Evolutionary conservation across 2,888 invertebrate species (phyloP).

Genomic region (Tinea pellionella): DNA sequence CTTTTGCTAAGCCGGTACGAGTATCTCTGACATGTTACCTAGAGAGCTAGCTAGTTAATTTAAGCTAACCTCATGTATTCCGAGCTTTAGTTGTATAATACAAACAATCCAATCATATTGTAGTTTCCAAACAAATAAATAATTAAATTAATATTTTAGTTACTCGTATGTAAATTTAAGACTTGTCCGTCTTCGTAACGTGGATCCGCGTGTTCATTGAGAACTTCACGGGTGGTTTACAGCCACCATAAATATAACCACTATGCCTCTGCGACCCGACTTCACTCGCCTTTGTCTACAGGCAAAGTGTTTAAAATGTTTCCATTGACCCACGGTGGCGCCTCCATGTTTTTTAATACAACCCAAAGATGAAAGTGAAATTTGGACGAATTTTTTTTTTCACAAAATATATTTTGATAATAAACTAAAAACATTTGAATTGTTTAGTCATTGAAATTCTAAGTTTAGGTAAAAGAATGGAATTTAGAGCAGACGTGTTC

Average conservation of each 20-base stretch:
- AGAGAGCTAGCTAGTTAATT: too few relatives aligned
- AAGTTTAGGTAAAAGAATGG: too few relatives aligned
- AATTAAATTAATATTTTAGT: too few relatives aligned
- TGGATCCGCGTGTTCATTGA: constrained; percentile 14
- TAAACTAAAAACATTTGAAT: too few relatives aligned
- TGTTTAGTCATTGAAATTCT: too few relatives aligned
- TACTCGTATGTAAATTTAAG: not conserved
- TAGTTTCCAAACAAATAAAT: not conserved
- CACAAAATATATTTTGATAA: too few relatives aligned
- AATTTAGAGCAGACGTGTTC: too few relatives aligned
- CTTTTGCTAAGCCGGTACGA: too few relatives aligned
- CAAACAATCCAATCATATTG: not conserved
- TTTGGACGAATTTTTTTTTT: too few relatives aligned
- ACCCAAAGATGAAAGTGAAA: not conserved
- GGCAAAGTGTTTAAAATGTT: constrained; percentile 9
- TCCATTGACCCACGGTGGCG: constrained; percentile 31
- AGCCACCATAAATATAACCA: constrained; percentile 46
- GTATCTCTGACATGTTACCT: too few relatives aligned
- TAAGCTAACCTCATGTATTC: too few relatives aligned
- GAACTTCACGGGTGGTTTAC: constrained; percentile 57
- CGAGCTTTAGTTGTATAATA: too few relatives aligned
- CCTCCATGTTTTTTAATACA: constrained; percentile 3
- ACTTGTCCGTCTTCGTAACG: constrained; percentile 20
- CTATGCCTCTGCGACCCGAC: constrained; percentile 29
- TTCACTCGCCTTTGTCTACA: constrained; percentile 7